phyloP scores from a whole-genome alignment of 2,888 invertebrate species.

The Drosophila rellima region DNA sequence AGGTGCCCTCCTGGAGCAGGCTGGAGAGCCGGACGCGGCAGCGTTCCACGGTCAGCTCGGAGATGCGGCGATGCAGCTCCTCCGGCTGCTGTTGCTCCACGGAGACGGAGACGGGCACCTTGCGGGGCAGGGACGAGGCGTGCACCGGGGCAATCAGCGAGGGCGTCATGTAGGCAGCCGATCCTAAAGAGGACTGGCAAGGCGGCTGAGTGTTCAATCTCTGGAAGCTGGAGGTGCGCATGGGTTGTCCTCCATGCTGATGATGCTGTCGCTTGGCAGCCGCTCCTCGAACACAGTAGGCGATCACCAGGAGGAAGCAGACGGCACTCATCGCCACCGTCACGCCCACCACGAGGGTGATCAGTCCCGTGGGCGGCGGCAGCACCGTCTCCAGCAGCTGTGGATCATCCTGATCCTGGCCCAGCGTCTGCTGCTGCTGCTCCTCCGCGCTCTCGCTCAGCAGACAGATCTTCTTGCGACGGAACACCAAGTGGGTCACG shows the following conservation, averaged over 20 bases:
- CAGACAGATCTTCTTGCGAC: conserved; percentile 94
- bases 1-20: conserved; percentile 94
- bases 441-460: conserved; percentile 76
- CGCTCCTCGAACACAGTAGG: conserved; percentile 85
- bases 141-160: conserved; percentile 83
- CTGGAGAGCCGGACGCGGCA: conserved; percentile 93
- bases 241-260: conserved; percentile 83
- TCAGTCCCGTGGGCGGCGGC: conserved; percentile 84
- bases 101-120: conserved; percentile 70
- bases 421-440: conserved; percentile 23
- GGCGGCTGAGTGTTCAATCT: conserved; percentile 84
- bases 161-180: conserved; percentile 82
- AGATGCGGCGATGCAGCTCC: conserved; percentile 85
- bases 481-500: conserved; percentile 92
- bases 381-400: conserved; percentile 83
- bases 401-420: conserved; percentile 80
- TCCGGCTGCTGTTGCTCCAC: conserved; percentile 83
- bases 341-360: conserved; percentile 84
- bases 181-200: conserved; percentile 73
- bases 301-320: conserved; percentile 82
- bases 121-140: conserved; percentile 82
- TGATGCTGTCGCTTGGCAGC: conserved; percentile 84
- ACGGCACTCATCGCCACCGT: conserved; percentile 84
- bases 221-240: conserved; percentile 86
- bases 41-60: conserved; percentile 86